Base-by-base conservation (phyloP, 1,140 invertebrate species). In the Ceratitis capitata region DNA sequence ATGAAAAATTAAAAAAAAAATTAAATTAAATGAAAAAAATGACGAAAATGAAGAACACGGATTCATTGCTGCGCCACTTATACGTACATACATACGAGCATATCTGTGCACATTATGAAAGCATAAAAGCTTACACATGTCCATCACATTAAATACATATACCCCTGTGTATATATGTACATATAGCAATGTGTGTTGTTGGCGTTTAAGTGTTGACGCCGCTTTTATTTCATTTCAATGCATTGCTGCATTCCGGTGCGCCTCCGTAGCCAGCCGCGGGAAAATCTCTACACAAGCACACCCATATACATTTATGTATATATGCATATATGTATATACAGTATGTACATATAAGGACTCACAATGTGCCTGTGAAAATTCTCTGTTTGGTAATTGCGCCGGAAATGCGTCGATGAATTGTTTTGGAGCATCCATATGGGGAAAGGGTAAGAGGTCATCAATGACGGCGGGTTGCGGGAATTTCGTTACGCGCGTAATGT, bases 331-430 rank as follows among this genome's bases (percentile, higher is more conserved):
- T n/a, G n/a, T n/a, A n/a, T n/a, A n/a, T n/a, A n/a, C n/a, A n/a
- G n/a, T n/a, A n/a, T n/a, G n/a, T n/a, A n/a, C n/a, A n/a, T n/a
- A n/a, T n/a, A n/a, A n/a, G n/a, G n/a, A n/a, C n/a, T n/a, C n/a
- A n/a, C n/a, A n/a, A n/a, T n/a, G 29, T 61, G 3, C 26, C 23
- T 12, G 26, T 23, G 26, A 61, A 61, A n/a, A 61, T 61, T 4
- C 58, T 23, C 58, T n/a, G 26, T 10, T n/a, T 69, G 32, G 61
- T 35, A 69, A 69, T 69, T 69, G 61, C 61, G 39, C 16, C 61
- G 61, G 61, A 69, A 69, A 69, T 69, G 61, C 61, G 61, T 35
- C 61, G 61, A 69, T 32, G 61, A 16, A 69, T 69, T 69, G 61
- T 29, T 19, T 29, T 19, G 61, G 29, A 35, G 32, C 14, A 39